Conservation (phyloP, 2,797 vertebrate genomes). For the Sus cebifrons region DNA sequence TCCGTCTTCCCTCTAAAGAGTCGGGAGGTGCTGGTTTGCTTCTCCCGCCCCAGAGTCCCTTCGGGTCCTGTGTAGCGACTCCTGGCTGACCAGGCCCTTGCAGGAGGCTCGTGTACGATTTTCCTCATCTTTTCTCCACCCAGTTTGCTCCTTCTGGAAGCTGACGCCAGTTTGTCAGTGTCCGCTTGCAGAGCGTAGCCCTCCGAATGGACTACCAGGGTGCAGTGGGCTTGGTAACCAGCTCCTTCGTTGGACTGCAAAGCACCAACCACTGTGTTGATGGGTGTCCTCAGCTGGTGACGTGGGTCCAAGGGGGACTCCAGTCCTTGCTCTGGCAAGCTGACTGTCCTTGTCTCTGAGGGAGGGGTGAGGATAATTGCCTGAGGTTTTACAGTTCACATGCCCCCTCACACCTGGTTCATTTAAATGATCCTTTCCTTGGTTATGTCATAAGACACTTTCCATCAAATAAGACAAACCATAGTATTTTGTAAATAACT, state of each 20-base stretch:
- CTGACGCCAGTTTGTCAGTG: background rate
- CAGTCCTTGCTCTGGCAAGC: background rate
- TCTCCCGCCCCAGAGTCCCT: background rate
- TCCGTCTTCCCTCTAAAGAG: background rate
- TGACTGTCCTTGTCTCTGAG: background rate
- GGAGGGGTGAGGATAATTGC: background rate
- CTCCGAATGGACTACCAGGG: background rate
- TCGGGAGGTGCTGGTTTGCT: background rate
- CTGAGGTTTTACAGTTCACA: background rate
- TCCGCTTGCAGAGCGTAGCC: background rate
- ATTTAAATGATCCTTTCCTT: background rate
- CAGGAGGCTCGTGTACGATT: background rate
- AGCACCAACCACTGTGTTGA: background rate
- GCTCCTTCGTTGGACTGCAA: background rate
- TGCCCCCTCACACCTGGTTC: background rate
- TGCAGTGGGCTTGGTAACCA: background rate
- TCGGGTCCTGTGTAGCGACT: background rate
- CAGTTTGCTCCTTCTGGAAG: conserved; percentile 32
- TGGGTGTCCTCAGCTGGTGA: background rate
- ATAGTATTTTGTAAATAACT: background rate
- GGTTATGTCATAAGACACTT: background rate
- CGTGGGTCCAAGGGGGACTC: background rate
- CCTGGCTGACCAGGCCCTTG: background rate
- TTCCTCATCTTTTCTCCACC: background rate
- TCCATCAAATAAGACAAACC: background rate